Percentiles rank a stretch among this genome's conserved stretches.
These are phyloP conservation scores for Pelobates cultripes DNA, from an alignment of 2,797 vertebrate species.

Conservation along the genomic window DNA sequence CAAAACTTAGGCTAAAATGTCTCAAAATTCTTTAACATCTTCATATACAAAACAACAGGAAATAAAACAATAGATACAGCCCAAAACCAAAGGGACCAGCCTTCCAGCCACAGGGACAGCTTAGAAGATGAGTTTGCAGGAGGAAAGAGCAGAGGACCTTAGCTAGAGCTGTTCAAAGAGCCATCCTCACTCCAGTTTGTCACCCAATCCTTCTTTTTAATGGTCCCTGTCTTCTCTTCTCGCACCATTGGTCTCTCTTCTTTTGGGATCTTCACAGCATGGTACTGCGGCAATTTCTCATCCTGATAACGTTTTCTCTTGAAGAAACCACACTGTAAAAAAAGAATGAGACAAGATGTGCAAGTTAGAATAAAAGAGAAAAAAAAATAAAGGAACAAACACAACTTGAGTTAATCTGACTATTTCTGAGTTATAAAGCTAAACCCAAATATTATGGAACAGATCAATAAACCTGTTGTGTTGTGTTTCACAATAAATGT, in stretches of 20 bases:
- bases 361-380: neutral
- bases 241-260: constrained; percentile 85
- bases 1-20: constrained; percentile 3
- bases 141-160: constrained; percentile 49
- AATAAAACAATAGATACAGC: constrained; percentile 46
- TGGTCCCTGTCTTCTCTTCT: constrained; percentile 79
- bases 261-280: constrained; percentile 89
- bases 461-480: too few species aligned
- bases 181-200: constrained; percentile 75
- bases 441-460: too few species aligned
- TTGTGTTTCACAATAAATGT: too few species aligned
- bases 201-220: constrained; percentile 87
- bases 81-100: constrained; percentile 46
- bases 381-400: neutral
- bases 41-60: constrained; percentile 47
- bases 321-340: constrained; percentile 88
- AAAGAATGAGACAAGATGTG: neutral
- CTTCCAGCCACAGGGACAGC: constrained; percentile 17
- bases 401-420: too few species aligned
- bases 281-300: constrained; percentile 87
- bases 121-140: constrained; percentile 23
- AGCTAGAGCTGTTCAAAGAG: constrained; percentile 48
- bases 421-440: too few species aligned
- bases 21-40: constrained; percentile 25
- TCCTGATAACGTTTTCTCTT: constrained; percentile 80